A percentile compares a stretch with the other conserved stretches of the same genome.
Conservation (phyloP, 2,797 vertebrate species). For the Miichthys miiuy region DNA sequence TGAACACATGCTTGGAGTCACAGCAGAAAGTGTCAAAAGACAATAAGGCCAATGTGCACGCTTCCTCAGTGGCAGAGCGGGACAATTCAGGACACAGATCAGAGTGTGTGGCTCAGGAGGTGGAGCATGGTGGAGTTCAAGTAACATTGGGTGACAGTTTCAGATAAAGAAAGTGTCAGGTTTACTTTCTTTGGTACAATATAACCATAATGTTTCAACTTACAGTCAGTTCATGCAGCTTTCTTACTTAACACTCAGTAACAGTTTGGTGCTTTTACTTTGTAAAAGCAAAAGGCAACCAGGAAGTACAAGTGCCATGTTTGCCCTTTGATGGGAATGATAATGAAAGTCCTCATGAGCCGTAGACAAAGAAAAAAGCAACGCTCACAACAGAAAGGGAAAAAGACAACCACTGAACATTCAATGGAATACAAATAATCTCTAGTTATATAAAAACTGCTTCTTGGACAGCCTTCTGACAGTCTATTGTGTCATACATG, state of each 20-base stretch:
- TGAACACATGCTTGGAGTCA: slow-evolving; percentile 44
- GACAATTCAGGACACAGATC: slow-evolving; percentile 58
- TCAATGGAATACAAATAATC: neutral
- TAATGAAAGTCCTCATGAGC: neutral
- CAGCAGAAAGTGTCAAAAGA: slow-evolving; percentile 47
- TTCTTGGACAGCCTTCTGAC: neutral
- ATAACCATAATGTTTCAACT: neutral
- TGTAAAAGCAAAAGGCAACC: neutral
- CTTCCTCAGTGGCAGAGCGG: slow-evolving; percentile 9
- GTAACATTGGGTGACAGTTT: neutral
- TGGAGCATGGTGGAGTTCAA: slow-evolving; percentile 16
- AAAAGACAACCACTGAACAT: neutral
- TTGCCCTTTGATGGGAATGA: neutral
- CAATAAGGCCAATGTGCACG: slow-evolving; percentile 69
- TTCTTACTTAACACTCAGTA: neutral
- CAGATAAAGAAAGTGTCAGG: neutral
- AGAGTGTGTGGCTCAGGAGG: slow-evolving; percentile 23
- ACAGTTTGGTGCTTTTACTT: neutral
- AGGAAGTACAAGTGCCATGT: neutral
- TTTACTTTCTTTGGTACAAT: neutral
- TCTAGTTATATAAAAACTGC: neutral
- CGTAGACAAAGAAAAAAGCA: neutral
- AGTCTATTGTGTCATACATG: neutral
- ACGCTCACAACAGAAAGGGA: neutral
- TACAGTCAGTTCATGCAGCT: neutral